Percentiles rank a stretch among this genome's conserved stretches.
These are phyloP conservation scores for Dusona sp. DNA, from an alignment of 2,888 invertebrate species.

Conservation along the genomic window DNA sequence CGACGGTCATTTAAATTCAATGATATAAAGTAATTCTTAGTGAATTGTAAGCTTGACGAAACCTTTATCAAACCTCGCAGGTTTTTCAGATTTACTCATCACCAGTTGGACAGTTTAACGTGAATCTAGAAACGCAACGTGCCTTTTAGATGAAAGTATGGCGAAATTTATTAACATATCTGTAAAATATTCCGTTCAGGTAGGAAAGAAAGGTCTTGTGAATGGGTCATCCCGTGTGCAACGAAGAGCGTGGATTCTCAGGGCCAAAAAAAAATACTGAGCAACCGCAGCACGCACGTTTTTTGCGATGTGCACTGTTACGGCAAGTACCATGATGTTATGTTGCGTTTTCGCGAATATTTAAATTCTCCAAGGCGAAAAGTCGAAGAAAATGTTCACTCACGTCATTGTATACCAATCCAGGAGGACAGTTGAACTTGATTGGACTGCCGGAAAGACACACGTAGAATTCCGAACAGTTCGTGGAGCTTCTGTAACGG, in stretches of 20 bases:
- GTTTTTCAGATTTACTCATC: not conserved
- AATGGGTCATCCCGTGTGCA: constrained; percentile 48
- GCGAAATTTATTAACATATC: constrained; percentile 7
- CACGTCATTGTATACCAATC: constrained; percentile 88
- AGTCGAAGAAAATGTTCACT: constrained; percentile 72
- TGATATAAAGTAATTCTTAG: not conserved
- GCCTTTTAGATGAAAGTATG: not conserved
- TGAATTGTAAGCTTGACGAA: not conserved
- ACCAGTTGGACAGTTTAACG: not conserved
- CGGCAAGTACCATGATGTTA: constrained; percentile 4
- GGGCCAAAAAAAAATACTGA: constrained; percentile 28
- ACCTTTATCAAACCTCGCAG: not conserved
- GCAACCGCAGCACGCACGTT: constrained; percentile 36
- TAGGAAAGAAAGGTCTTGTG: constrained; percentile 49
- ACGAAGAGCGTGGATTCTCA: constrained; percentile 48
- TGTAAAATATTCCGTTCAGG: constrained; percentile 57
- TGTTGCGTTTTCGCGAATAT: constrained; percentile 36
- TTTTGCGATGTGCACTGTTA: constrained; percentile 7
- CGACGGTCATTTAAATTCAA: not conserved
- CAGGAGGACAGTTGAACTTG: constrained; percentile 88
- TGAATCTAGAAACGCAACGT: constrained; percentile 8
- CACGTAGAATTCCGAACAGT: constrained; percentile 89
- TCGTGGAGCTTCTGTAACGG: constrained; percentile 87
- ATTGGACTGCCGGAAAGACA: constrained; percentile 87
- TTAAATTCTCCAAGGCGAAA: constrained; percentile 30